A percentile compares a stretch with the other conserved stretches of the same genome.
Evolutionary conservation across 2,113 vertebrate species (phyloP).

Genomic region (Amazona guildingii): DNA sequence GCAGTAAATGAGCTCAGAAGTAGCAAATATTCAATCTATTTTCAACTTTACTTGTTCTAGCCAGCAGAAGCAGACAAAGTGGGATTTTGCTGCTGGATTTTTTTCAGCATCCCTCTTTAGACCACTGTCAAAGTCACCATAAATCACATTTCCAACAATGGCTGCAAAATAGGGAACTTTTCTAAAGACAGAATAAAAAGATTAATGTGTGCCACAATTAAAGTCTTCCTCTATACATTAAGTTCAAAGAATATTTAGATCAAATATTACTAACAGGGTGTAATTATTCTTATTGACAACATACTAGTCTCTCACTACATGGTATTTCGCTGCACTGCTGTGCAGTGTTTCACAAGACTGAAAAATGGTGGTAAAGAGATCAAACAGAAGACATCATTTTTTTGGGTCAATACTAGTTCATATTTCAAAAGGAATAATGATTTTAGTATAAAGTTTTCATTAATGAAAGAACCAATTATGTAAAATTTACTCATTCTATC

Average conservation of each 20-base stretch:
- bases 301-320: not conserved
- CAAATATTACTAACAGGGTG: not conserved
- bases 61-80: not conserved
- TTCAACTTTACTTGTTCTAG: not conserved
- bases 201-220: not conserved
- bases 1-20: not conserved
- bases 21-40: not conserved
- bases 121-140: not conserved
- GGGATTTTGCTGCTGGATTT: not conserved
- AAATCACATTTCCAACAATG: not conserved
- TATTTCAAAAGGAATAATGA: not conserved
- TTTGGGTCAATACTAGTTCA: not conserved
- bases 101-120: not conserved
- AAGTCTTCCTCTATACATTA: not conserved
- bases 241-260: not conserved
- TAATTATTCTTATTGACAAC: not conserved
- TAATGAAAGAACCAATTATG: not conserved
- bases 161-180: not conserved
- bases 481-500: not conserved
- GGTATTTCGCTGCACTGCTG: not conserved
- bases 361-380: not conserved
- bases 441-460: not conserved
- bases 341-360: not conserved
- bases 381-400: not conserved
- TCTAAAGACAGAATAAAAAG: not conserved